Evolutionary conservation across 2,113 vertebrate genomes (phyloP).

Genomic region (Xiphophorus hellerii): DNA sequence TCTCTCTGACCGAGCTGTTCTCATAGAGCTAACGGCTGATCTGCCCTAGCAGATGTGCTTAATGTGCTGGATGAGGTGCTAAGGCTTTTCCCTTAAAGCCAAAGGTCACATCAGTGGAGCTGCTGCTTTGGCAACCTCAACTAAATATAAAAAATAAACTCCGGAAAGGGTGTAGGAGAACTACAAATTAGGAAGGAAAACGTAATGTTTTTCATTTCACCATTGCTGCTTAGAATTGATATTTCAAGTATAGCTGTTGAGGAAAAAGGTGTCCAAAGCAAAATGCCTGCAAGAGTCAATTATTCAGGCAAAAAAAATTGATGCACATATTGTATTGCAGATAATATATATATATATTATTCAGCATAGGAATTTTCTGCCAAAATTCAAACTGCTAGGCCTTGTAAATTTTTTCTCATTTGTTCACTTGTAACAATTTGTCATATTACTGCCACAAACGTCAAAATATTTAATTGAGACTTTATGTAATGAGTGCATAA

Average conservation of each 20-base stretch:
- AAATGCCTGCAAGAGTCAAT: too few relatives aligned
- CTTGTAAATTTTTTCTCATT: too few relatives aligned
- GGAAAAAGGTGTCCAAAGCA: background rate
- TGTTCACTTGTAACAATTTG: too few relatives aligned
- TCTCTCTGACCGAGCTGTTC: slow-evolving; percentile 26
- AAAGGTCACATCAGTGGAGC: slow-evolving; percentile 2
- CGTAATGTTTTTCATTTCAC: background rate
- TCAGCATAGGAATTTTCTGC: too few relatives aligned
- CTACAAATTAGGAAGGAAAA: background rate
- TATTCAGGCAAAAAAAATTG: too few relatives aligned
- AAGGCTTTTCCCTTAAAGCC: slow-evolving; percentile 1
- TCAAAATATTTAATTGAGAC: too few relatives aligned
- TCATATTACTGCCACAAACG: too few relatives aligned
- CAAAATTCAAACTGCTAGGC: too few relatives aligned
- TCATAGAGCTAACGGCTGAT: slow-evolving; percentile 39
- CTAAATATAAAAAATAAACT: background rate
- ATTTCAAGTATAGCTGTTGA: background rate
- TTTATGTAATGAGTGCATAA: too few relatives aligned
- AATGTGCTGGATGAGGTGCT: slow-evolving; percentile 26
- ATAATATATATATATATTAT: too few relatives aligned
- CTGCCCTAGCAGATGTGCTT: slow-evolving; percentile 36
- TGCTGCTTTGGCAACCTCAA: slow-evolving; percentile 1
- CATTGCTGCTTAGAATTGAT: background rate
- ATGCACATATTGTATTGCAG: too few relatives aligned
- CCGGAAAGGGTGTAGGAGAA: background rate